Evolutionary conservation across 2,888 invertebrate species (phyloP).

Genomic region (Candidula unifasciata): DNA sequence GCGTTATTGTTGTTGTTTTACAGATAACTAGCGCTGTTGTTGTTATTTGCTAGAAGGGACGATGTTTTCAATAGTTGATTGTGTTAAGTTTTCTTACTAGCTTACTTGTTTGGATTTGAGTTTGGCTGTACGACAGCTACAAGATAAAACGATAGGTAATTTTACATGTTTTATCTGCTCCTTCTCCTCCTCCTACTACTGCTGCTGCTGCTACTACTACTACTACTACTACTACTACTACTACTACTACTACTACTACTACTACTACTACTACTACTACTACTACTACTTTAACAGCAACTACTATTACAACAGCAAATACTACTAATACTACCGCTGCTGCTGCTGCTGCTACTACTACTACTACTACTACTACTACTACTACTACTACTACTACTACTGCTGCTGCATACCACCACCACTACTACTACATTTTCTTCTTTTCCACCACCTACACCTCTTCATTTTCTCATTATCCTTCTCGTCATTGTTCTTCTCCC

Average conservation of each 20-base stretch:
- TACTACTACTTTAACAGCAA: constrained; percentile 30
- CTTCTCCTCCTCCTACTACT: not conserved
- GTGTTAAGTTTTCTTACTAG: too few species aligned
- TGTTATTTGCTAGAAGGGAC: too few species aligned
- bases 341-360: constrained; percentile 39
- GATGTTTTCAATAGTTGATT: too few species aligned
- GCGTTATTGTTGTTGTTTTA: too few species aligned
- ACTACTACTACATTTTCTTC: not conserved
- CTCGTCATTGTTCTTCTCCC: not conserved
- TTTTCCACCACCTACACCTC: not conserved
- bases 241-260: constrained; percentile 29
- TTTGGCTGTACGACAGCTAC: too few species aligned
- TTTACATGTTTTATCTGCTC: not conserved
- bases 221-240: not conserved
- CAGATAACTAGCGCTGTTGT: too few species aligned
- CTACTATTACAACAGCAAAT: constrained; percentile 35
- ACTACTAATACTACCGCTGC: constrained; percentile 40
- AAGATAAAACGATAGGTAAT: too few species aligned
- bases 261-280: constrained; percentile 34
- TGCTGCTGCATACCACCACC: not conserved
- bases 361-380: constrained; percentile 38
- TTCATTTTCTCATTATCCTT: not conserved
- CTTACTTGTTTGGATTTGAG: too few species aligned
- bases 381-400: constrained; percentile 4
- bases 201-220: not conserved